Evolutionary conservation across 2,797 vertebrate genomes (phyloP).

Genomic region (Muraenolepis orangiensis): DNA sequence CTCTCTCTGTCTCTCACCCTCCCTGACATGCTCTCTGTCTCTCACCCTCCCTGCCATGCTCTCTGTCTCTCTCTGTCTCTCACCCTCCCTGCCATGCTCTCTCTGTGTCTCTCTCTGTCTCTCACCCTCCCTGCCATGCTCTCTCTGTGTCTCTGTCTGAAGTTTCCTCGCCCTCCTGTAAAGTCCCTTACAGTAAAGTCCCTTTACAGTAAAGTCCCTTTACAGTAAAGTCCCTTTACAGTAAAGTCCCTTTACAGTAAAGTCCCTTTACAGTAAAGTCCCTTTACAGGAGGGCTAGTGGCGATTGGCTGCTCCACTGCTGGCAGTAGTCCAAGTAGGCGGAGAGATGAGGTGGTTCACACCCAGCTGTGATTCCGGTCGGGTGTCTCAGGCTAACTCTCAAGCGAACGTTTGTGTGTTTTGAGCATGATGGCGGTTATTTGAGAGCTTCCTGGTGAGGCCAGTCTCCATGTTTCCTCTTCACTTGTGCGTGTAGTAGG

Average conservation of each 20-base stretch:
- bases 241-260: too few relatives aligned
- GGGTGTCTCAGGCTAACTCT: conserved; percentile 43
- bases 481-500: conserved; percentile 41
- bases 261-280: conserved; percentile 26
- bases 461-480: conserved; percentile 29
- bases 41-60: conserved; percentile 31
- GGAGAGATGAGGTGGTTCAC: not conserved
- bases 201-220: too few relatives aligned
- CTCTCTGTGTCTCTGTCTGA: too few relatives aligned
- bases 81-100: too few relatives aligned
- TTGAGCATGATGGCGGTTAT: conserved; percentile 62
- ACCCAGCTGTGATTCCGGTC: conserved; percentile 27
- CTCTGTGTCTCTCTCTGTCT: too few relatives aligned
- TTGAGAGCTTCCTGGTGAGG: conserved; percentile 49
- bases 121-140: too few relatives aligned
- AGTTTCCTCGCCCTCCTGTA: too few relatives aligned
- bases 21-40: conserved; percentile 27
- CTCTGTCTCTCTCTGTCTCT: conserved; percentile 33
- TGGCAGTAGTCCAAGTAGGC: too few relatives aligned
- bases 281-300: not conserved
- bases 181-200: too few relatives aligned
- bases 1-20: conserved; percentile 30
- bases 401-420: conserved; percentile 32
- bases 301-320: not conserved
- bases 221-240: too few relatives aligned